Evolutionary conservation across 2,888 invertebrate species (phyloP), one percentile per base, ranked within the genome.

Genomic region (Drosophila anceps): DNA sequence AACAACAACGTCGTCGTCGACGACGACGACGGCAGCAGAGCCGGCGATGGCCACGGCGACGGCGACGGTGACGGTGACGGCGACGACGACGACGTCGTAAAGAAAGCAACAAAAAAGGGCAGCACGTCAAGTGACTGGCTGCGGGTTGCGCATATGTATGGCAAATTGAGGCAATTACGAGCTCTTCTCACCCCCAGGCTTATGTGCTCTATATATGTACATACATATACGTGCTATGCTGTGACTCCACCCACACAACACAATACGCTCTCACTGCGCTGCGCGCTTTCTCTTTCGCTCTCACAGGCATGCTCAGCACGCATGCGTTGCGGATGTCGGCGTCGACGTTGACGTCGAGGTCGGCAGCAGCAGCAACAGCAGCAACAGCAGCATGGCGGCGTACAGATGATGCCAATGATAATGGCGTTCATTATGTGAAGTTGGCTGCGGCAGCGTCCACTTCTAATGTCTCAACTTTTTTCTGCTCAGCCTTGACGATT

Each of bases 101-200:
- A 76, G 68, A 79, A 69, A 69, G 57, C 51, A 80, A 73, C 58
- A 78, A 75, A 70, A 86, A 66, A 69, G 53, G 61, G 65, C 81
- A 78, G 81, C 72, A 74, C 77, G 72, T 74, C 71, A 70, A 69
- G 59, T 72, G 78, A 78, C 81, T 78, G 78, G 81, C 78, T 77
- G 27, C 59, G 65, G 61, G 44, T 51, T 54, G 41, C 54, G 29
- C 44, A 70, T 85, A 81, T 83, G 79, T 82, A 87, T 72, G 73
- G 62, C 70, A 90, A 90, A 91, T 91, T 85, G 82, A 83, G 71
- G 85, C 90, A 84, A 88, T 90, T 88, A 88, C 90, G 84, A 82
- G 53, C 35, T 55, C 81, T 66, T 65, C 79, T 69, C 58, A 62
- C 78, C 73, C 65, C 58, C 69, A 33, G 44, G 48, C 41, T 46